Conservation (phyloP, 2,888 invertebrate species). For the Pocota personata region DNA sequence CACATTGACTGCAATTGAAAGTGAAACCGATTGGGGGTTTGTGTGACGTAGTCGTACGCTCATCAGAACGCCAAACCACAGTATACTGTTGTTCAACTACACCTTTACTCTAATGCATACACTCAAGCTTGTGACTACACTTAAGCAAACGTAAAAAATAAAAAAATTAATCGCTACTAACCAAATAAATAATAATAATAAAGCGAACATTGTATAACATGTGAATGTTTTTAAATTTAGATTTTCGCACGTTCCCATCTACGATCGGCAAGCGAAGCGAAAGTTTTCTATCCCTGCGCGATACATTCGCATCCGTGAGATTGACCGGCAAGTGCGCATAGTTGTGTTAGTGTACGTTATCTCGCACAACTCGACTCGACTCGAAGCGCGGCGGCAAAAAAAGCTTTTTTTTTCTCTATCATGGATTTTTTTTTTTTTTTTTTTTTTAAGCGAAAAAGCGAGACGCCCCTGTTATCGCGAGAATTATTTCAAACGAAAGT, state of each 20-base stretch:
- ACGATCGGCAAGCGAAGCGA: constrained; percentile 34
- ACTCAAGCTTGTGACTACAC: constrained; percentile 30
- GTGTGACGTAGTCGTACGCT: constrained; percentile 50
- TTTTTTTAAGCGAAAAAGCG: constrained; percentile 36
- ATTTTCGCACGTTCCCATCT: constrained; percentile 58
- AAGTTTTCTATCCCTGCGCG: constrained; percentile 49
- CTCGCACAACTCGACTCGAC: constrained; percentile 16
- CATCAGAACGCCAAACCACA: constrained; percentile 13
- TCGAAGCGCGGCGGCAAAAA: constrained; percentile 8
- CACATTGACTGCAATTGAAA: constrained; percentile 71
- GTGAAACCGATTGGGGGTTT: constrained; percentile 69
- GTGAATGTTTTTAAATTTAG: constrained; percentile 71
- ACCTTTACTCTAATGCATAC: constrained; percentile 7
- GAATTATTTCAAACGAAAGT: constrained; percentile 69
- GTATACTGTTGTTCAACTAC: constrained; percentile 9
- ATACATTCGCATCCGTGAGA: constrained; percentile 34
- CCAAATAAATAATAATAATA: constrained; percentile 71
- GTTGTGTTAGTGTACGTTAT: constrained; percentile 53
- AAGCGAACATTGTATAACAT: constrained; percentile 70
- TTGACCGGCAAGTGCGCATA: constrained; percentile 52
- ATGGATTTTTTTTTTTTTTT: not conserved
- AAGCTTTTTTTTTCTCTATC: constrained; percentile 59
- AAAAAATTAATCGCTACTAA: constrained; percentile 63
- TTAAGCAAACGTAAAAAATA: constrained; percentile 15
- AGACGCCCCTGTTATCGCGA: constrained; percentile 64